Evolutionary conservation across 2,113 vertebrate genomes (phyloP), one percentile per base, ranked within the genome.

Genomic region (Rhinichthys klamathensis): DNA sequence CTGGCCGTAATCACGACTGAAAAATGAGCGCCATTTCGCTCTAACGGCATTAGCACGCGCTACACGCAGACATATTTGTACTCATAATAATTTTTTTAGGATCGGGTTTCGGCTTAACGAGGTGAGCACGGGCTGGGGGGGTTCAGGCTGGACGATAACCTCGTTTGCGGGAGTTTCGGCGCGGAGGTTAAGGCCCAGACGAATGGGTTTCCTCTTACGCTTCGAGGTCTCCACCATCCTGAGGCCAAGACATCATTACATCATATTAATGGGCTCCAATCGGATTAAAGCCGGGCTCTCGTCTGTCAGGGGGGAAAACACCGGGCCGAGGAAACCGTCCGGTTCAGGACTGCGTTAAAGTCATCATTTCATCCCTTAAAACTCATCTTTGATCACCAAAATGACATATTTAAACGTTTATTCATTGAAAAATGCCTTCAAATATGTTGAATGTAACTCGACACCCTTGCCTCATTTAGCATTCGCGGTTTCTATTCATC

Each of bases 211-310:
- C 78, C 83, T 88, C 85, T 70, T 70, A 82, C 84, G 82, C 41
- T n/a, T 79, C 76, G 79, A 88, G 87, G 83, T 82, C 83, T 83
- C 38, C 27, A 79, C 65, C 67, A 61, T 80, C 61, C 83, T 75
- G 84, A 88, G 89, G 89, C 54, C 49, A 89, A 93, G 92, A 94
- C 94, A 85, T 89, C 87, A 83, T 90, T 91, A 90, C 92, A 93
- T 93, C 92, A 92, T 90, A 89, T 90, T 93, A 92, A 92, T 93
- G 90, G 69, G 63, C 75, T 90, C 78, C 85, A 94, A 93, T 93
- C 87, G 58, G 86, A 92, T 94, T 93, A 92, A 4, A 70, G 61
- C 85, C 69, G 58, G 82, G 60, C 70, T 75, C 88, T 85, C 84
- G 58, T 90, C 84, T 70, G 23, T 87, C 82, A 75, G 23, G 21